Percentiles rank a stretch among this genome's conserved stretches.
These are phyloP conservation scores for Leucophenga maculata DNA, from an alignment of 2,888 invertebrate genomes.

Conservation along the genomic window DNA sequence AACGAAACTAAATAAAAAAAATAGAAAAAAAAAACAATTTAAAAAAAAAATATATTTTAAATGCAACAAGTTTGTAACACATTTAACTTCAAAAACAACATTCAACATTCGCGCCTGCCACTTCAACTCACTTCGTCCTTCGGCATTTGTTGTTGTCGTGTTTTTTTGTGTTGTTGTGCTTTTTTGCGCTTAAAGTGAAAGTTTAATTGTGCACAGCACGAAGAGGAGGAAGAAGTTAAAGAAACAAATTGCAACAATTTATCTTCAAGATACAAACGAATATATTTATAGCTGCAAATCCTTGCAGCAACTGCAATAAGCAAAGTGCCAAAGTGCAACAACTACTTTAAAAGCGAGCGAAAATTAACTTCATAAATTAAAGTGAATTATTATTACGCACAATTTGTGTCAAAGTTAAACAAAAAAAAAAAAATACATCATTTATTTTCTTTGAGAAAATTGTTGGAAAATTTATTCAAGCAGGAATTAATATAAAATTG, in stretches of 20 bases:
- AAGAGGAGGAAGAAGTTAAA: background rate
- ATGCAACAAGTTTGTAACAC: constrained; percentile 26
- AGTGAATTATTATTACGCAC: background rate
- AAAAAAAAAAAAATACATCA: too few relatives aligned
- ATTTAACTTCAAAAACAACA: too few relatives aligned
- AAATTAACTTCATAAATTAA: background rate
- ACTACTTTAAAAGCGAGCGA: too few relatives aligned
- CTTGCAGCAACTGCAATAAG: too few relatives aligned
- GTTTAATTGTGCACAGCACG: background rate
- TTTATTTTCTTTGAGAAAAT: too few relatives aligned
- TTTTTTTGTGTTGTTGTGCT: background rate
- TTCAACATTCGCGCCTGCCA: too few relatives aligned
- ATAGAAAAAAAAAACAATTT: too few relatives aligned
- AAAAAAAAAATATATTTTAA: too few relatives aligned
- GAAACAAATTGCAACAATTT: constrained; percentile 19
- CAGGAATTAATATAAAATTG: too few relatives aligned
- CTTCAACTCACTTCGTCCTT: background rate
- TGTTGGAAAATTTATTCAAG: too few relatives aligned
- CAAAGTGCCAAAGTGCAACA: too few relatives aligned
- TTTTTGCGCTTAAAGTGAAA: background rate
- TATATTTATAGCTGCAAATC: background rate
- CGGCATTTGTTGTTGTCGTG: background rate
- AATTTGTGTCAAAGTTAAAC: too few relatives aligned
- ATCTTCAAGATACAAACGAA: background rate
- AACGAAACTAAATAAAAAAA: background rate